Evolutionary conservation across 2,797 vertebrate species (phyloP).

Genomic region (Poecilia wingei): DNA sequence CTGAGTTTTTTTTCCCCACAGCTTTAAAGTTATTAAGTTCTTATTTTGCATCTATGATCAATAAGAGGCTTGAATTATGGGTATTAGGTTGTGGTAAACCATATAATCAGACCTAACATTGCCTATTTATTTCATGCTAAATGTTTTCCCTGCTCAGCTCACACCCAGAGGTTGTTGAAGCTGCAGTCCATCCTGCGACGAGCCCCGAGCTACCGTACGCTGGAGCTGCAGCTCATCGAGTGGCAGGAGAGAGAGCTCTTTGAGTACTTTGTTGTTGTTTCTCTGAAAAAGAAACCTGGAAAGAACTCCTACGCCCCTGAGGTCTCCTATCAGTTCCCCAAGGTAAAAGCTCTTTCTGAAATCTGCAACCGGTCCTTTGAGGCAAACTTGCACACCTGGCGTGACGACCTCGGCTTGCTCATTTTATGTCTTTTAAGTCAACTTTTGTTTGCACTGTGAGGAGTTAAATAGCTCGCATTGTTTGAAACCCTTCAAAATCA

Average conservation of each 20-base stretch:
- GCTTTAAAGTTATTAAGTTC: not conserved
- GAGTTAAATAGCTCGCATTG: not conserved
- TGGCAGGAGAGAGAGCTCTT: constrained; percentile 99
- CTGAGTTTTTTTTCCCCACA: not conserved
- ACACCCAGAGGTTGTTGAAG: constrained; percentile 94
- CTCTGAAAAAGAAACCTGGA: constrained; percentile 96
- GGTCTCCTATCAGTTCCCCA: constrained; percentile 98
- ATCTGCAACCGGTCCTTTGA: constrained; percentile 4
- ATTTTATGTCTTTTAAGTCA: not conserved
- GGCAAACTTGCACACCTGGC: not conserved
- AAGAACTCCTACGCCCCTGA: constrained; percentile 94
- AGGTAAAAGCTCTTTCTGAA: constrained; percentile 83
- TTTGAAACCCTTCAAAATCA: not conserved
- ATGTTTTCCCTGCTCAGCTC: constrained; percentile 79
- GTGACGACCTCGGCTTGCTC: not conserved
- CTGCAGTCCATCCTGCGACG: constrained; percentile 94
- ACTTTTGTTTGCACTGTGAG: not conserved
- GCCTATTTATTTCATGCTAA: not conserved
- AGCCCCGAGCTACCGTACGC: constrained; percentile 94
- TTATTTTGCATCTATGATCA: not conserved
- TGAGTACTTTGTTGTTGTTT: constrained; percentile 98
- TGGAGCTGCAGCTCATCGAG: constrained; percentile 97
- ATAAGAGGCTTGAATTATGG: not conserved
- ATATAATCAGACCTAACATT: not conserved
- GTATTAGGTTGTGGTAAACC: not conserved